Conservation (phyloP, 2,797 vertebrate genomes). For the Pempheris klunzingeri region DNA sequence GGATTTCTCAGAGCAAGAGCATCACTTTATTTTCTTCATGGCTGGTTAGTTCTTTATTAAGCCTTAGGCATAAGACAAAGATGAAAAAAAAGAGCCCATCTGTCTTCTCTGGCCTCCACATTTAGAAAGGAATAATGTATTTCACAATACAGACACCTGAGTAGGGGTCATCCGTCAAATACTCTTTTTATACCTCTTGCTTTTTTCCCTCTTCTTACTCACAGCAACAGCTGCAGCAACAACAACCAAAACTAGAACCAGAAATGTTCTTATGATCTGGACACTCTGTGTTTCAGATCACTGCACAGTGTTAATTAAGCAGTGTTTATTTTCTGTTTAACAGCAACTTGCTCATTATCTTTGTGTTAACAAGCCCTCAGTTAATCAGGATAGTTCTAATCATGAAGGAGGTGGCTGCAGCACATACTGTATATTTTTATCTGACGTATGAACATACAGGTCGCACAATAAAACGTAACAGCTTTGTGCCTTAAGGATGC, state of each 20-base stretch:
- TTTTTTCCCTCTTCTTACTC: background rate
- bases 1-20: background rate
- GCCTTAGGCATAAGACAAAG: conserved; percentile 2
- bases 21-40: background rate
- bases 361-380: background rate
- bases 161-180: conserved; percentile 6
- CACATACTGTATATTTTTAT: too few species aligned
- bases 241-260: background rate
- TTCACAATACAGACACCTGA: background rate
- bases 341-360: conserved; percentile 1
- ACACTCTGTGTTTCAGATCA: background rate
- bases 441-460: too few species aligned
- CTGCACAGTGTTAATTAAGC: background rate
- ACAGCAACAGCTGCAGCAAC: background rate
- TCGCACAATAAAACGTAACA: too few species aligned
- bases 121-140: background rate
- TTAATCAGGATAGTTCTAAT: background rate
- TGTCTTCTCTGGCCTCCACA: conserved; percentile 7
- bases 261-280: too few species aligned
- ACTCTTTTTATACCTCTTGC: background rate
- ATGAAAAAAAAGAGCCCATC: background rate
- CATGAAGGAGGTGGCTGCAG: background rate
- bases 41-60: conserved; percentile 42
- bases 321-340: background rate
- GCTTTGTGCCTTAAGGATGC: too few species aligned